phyloP scores from a whole-genome alignment of 2,113 vertebrate species.

The Zapornia atra region DNA sequence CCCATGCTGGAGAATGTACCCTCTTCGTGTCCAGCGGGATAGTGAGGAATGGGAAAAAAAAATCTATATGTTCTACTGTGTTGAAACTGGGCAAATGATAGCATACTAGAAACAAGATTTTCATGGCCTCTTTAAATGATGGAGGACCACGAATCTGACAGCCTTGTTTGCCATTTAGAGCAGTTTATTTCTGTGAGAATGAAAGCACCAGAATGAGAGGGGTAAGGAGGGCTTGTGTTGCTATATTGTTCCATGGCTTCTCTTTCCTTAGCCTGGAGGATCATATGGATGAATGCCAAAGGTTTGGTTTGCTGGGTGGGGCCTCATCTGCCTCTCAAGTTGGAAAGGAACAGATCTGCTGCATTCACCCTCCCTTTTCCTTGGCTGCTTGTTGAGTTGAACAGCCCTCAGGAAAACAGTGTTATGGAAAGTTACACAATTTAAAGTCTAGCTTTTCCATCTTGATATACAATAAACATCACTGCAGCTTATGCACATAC shows the following conservation, averaged over 20 bases:
- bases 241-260: neutral
- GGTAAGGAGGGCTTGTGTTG: neutral
- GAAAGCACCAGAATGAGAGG: neutral
- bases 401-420: constrained; percentile 37
- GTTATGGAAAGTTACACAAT: constrained; percentile 47
- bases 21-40: neutral
- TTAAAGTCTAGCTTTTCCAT: constrained; percentile 27
- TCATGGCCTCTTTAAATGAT: neutral
- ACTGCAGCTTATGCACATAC: neutral
- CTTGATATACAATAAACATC: constrained; percentile 11
- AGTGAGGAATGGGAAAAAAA: neutral
- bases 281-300: neutral
- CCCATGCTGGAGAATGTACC: neutral
- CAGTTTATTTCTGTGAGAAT: neutral
- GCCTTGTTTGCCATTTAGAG: neutral
- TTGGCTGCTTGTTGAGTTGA: constrained; percentile 13
- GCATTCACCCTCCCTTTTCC: neutral
- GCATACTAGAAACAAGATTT: neutral
- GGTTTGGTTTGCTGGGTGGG: constrained; percentile 40
- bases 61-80: neutral
- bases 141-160: neutral
- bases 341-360: constrained; percentile 11
- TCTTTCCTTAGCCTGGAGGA: constrained; percentile 18
- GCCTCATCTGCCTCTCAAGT: constrained; percentile 27
- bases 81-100: neutral